Evolutionary conservation across 2,113 vertebrate species (phyloP).

Genomic region (Burhinus oedicnemus): DNA sequence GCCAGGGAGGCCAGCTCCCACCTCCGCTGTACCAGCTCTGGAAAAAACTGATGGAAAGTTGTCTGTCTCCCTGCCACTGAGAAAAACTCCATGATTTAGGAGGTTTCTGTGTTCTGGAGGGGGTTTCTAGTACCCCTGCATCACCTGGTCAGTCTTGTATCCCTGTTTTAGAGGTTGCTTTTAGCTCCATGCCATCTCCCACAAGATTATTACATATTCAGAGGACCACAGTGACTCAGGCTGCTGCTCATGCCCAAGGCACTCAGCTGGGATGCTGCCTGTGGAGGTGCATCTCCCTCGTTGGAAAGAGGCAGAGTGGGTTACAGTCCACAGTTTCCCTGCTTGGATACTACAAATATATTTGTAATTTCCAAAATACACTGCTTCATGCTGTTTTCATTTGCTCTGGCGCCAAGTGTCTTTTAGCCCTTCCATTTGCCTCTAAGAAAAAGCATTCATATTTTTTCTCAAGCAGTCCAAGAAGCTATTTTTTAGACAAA

Average conservation of each 20-base stretch:
- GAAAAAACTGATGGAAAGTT: not conserved
- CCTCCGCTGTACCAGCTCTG: fast-evolving
- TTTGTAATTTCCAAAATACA: not conserved
- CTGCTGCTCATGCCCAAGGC: fast-evolving
- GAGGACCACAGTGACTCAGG: not conserved
- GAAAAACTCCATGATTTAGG: not conserved
- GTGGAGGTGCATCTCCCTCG: fast-evolving
- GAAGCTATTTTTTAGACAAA: not conserved
- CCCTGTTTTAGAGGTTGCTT: not conserved
- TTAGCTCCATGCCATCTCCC: not conserved
- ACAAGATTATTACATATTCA: not conserved
- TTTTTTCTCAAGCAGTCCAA: not conserved
- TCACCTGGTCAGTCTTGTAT: too few relatives aligned
- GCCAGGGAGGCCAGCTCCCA: not conserved
- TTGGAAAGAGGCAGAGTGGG: not conserved
- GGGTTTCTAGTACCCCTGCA: not conserved
- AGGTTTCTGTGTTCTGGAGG: not conserved
- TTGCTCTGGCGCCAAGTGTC: not conserved
- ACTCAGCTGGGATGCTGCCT: not conserved
- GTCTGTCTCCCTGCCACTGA: not conserved
- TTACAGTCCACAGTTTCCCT: not conserved
- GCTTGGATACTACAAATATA: not conserved
- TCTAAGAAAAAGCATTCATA: not conserved
- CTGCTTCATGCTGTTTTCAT: not conserved
- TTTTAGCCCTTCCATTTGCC: not conserved